Evolutionary conservation across 92 coral and sea anemone species (phyloP), one percentile per base, ranked within the genome.

Genomic region (Porites evermanni): DNA sequence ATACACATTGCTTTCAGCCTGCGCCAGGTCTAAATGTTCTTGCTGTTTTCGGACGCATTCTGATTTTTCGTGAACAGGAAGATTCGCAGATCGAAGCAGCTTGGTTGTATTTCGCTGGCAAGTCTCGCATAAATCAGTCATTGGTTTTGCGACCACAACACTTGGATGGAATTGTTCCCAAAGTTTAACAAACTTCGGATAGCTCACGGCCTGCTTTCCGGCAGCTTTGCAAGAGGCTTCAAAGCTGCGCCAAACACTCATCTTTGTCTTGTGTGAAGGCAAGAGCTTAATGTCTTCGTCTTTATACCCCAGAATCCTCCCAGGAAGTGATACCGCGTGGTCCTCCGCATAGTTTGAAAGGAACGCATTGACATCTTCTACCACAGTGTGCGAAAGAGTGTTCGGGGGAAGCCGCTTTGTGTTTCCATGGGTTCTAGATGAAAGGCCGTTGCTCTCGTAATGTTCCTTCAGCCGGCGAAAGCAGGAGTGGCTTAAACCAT

Each of bases 71-170:
- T 56, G 73, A 24, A 89, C 86, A 6, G 88, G 77, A 38, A 88
- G 80, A 74, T 88, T 91, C 50, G 58, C 73, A 12, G 92, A 86
- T 54, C 94, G 78, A 68, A 78, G 87, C 50, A 91, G 88, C 83
- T 88, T 88, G 21, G 80, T 72, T n/a, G 92, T 91, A 82, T 91
- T 88, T 52, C 79, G 51, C 77, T 88, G 92, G 65, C 92, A 88
- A 12, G 89, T 81, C 65, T 81, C 66, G 90, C 87, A 91, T 69
- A 91, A 81, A 74, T 91, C 92, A 51, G 87, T 88, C 83, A 79
- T 91, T 17, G 92, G 94, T 80, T 88, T 91, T 44, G 90, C 94
- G 16, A 91, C 92, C 74, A 88, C 84, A 74, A 88, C 61, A 59
- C 88, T 84, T 19, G 88, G 91, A 77, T 66, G 61, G 56, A 90